Percentiles rank a stretch among this genome's conserved stretches.
These are phyloP conservation scores for Archips crataeganus DNA, from an alignment of 2,888 invertebrate genomes.

Conservation along the genomic window DNA sequence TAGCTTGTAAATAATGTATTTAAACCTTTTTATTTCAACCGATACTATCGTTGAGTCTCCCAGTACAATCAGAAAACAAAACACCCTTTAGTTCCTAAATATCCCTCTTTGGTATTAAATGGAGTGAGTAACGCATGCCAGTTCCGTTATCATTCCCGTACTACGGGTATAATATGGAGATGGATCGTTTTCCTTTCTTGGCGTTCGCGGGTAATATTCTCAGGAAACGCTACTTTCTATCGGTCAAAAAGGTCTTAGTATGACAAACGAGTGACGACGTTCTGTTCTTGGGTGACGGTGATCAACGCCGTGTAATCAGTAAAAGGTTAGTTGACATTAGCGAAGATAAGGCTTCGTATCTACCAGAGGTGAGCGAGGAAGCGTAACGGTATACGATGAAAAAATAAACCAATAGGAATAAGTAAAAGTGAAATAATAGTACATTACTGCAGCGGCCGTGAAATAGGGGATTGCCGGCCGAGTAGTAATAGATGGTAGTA, in stretches of 20 bases:
- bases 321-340: neutral
- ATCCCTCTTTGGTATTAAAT: constrained; percentile 29
- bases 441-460: no score
- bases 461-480: no score
- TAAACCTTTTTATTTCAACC: neutral
- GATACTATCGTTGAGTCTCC: constrained; percentile 5
- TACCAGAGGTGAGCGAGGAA: no score
- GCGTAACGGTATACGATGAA: no score
- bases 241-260: constrained; percentile 15
- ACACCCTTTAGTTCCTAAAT: constrained; percentile 6
- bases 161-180: constrained; percentile 19
- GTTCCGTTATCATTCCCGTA: constrained; percentile 26
- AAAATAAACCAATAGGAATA: no score
- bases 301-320: neutral
- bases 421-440: no score
- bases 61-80: neutral
- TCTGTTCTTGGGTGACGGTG: constrained; percentile 3
- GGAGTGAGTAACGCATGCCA: constrained; percentile 31
- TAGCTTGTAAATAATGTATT: no score
- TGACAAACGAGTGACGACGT: constrained; percentile 10
- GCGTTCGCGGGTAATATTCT: constrained; percentile 14
- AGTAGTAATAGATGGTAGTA: no score
- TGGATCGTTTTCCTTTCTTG: constrained; percentile 36
- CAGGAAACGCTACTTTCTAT: constrained; percentile 17
- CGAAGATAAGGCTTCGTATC: neutral